phyloP scores from a whole-genome alignment of 30 jellyfish, hydroid and myxozoan species.

The Cassiopea andromeda region DNA sequence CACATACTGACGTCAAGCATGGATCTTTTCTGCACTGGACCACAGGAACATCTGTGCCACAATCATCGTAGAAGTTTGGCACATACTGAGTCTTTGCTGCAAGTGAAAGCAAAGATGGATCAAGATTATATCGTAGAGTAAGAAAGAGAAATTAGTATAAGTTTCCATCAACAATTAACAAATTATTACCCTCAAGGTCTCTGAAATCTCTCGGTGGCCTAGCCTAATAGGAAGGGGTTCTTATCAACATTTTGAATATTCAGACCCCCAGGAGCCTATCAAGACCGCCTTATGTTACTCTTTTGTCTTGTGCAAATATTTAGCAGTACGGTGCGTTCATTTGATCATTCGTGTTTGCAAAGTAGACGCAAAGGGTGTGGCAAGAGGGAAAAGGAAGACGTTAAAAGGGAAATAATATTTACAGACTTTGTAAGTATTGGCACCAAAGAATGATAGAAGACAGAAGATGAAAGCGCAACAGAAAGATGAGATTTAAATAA shows the following conservation, averaged over 20 bases:
- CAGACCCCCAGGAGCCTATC: too few relatives aligned
- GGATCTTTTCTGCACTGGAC: conserved; percentile 71
- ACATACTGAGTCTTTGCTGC: conserved; percentile 29
- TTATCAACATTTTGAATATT: too few relatives aligned
- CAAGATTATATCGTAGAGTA: neutral
- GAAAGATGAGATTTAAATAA: neutral
- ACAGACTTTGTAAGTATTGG: neutral
- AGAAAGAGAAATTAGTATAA: neutral
- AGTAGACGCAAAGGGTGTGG: neutral
- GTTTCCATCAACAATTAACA: neutral
- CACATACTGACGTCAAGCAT: conserved; percentile 68
- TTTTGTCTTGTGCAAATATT: too few relatives aligned
- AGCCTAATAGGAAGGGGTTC: too few relatives aligned
- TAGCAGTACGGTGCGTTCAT: too few relatives aligned
- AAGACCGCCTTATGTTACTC: too few relatives aligned
- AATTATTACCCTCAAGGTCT: too few relatives aligned
- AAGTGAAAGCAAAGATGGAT: neutral
- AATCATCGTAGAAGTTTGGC: conserved; percentile 50
- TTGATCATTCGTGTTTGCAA: neutral
- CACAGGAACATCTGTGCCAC: conserved; percentile 58
- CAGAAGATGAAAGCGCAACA: neutral
- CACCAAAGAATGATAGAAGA: neutral
- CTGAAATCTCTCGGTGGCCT: too few relatives aligned
- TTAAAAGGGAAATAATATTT: neutral
- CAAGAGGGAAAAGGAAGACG: neutral